A percentile compares a stretch with the other conserved stretches of the same genome.
phyloP scores from a whole-genome alignment of 2,888 invertebrate species.

The Dugesia japonica region DNA sequence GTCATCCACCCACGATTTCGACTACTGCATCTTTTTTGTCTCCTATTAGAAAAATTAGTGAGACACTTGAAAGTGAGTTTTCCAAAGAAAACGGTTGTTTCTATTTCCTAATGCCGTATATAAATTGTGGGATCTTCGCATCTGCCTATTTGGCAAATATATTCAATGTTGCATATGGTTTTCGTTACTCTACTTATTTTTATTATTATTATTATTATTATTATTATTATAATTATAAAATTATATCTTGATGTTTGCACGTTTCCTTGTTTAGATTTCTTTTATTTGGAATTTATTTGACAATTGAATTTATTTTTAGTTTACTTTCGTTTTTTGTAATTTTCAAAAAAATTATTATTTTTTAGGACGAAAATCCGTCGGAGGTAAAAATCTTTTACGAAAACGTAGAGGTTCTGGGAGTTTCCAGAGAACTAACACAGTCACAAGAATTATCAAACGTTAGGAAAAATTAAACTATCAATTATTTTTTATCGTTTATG shows the following conservation, averaged over 20 bases:
- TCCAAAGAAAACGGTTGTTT: too few species aligned
- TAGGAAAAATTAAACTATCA: too few species aligned
- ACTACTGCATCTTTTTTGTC: conserved; percentile 1
- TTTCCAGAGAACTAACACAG: conserved; percentile 17
- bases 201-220: too few species aligned
- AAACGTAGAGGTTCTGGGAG: conserved; percentile 28
- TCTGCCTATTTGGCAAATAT: not conserved
- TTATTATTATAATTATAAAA: too few species aligned
- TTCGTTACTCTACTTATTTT: too few species aligned
- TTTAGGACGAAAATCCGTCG: not conserved
- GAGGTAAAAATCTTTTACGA: conserved; percentile 17
- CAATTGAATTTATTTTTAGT: not conserved
- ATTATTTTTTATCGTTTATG: too few species aligned
- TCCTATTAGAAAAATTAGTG: conserved; percentile 8
- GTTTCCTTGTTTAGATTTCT: not conserved
- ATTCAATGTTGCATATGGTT: not conserved
- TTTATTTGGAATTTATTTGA: not conserved
- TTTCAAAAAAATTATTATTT: too few species aligned
- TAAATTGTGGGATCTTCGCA: not conserved
- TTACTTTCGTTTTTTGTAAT: not conserved
- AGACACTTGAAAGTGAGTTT: conserved; percentile 5
- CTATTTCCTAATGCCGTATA: not conserved
- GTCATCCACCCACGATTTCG: not conserved
- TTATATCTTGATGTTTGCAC: conserved; percentile 6
- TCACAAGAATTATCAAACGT: conserved; percentile 15